These are phyloP conservation scores for Chrysolina americana DNA, from an alignment of 2,888 invertebrate genomes.

Conservation along the genomic window DNA sequence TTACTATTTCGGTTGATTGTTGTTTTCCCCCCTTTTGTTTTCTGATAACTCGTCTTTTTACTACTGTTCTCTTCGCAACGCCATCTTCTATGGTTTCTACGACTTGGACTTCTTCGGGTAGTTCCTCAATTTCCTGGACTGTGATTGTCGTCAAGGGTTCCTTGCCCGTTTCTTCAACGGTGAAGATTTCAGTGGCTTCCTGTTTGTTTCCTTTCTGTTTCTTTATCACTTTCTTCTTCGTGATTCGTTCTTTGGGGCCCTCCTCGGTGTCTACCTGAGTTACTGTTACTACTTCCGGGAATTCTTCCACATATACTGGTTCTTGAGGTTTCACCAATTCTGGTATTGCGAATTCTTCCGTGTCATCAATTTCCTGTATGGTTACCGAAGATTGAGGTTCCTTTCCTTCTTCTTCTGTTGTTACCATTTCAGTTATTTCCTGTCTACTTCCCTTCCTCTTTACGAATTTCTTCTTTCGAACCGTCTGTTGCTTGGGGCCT, in stretches of 20 bases:
- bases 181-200: constrained; percentile 59
- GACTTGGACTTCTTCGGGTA: constrained; percentile 62
- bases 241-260: constrained; percentile 55
- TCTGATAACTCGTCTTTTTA: constrained; percentile 65
- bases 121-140: constrained; percentile 52
- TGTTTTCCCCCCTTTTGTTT: constrained; percentile 59
- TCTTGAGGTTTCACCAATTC: constrained; percentile 40
- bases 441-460: constrained; percentile 66
- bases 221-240: constrained; percentile 63
- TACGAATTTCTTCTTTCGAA: constrained; percentile 68
- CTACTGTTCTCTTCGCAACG: constrained; percentile 59
- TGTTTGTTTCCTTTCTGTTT: constrained; percentile 60
- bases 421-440: constrained; percentile 63
- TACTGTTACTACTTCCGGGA: constrained; percentile 55
- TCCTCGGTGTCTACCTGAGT: constrained; percentile 48
- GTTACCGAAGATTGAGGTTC: constrained; percentile 65
- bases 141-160: constrained; percentile 66
- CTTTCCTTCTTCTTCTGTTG: constrained; percentile 57
- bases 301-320: constrained; percentile 61
- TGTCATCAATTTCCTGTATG: constrained; percentile 60
- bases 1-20: constrained; percentile 62
- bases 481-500: constrained; percentile 56
- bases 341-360: constrained; percentile 54
- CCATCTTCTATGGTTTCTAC: constrained; percentile 59
- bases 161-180: constrained; percentile 65